These are phyloP conservation scores for Liasis olivaceus DNA, from an alignment of 2,797 vertebrate species.

Conservation along the genomic window DNA sequence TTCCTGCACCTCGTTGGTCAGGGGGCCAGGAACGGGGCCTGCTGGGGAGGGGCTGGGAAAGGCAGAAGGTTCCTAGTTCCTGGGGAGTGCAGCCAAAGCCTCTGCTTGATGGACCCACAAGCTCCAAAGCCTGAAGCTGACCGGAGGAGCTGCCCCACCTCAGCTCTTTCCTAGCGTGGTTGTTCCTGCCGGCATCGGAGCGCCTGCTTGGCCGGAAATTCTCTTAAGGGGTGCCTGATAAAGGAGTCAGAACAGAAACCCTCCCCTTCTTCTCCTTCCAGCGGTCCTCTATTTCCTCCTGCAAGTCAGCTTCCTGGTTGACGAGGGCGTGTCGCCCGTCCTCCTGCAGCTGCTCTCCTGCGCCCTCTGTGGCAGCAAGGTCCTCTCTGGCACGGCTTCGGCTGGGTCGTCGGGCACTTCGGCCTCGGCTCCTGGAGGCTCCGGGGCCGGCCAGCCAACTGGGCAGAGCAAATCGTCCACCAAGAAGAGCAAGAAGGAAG, in stretches of 20 bases:
- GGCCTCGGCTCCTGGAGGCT: slow-evolving; percentile 72
- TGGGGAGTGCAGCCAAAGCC: background rate
- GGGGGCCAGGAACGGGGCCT: background rate
- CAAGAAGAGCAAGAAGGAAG: slow-evolving; percentile 99
- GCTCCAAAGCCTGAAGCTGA: background rate
- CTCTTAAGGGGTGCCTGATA: background rate
- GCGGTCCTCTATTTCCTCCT: slow-evolving; percentile 97
- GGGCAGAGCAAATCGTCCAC: slow-evolving; percentile 94
- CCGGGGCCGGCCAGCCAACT: slow-evolving; percentile 81
- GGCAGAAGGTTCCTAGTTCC: background rate
- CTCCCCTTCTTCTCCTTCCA: slow-evolving; percentile 62
- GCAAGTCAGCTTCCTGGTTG: slow-evolving; percentile 97
- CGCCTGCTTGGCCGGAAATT: too few species aligned
- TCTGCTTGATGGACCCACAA: background rate
- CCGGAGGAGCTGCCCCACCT: background rate
- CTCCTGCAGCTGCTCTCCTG: slow-evolving; percentile 95
- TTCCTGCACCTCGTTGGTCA: background rate
- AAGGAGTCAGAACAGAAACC: background rate
- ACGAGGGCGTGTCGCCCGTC: slow-evolving; percentile 95
- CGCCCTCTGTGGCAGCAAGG: slow-evolving; percentile 97
- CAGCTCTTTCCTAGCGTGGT: background rate
- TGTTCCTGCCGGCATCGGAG: background rate
- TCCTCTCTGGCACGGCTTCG: slow-evolving; percentile 82
- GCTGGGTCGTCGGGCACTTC: slow-evolving; percentile 72
- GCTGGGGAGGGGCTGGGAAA: too few species aligned